Evolutionary conservation across 2,797 vertebrate species (phyloP), one percentile per base, ranked within the genome.

Genomic region (Gallinago nigripennis): DNA sequence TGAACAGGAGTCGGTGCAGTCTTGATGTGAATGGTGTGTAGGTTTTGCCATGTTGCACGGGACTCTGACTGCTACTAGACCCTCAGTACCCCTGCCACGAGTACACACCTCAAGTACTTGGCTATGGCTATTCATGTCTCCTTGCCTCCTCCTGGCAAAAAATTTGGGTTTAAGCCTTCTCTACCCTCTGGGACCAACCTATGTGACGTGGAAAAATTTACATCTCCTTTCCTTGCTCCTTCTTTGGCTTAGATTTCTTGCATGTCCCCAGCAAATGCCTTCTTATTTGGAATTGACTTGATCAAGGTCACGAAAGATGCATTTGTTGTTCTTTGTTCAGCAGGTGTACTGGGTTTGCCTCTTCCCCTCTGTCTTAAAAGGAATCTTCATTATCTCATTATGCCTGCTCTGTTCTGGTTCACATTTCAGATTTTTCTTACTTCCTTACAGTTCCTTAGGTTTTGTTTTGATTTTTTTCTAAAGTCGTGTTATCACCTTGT

Each of bases 401-500:
- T 65, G 37, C 11, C 18, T 50, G 24, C 41, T 81, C 33, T 86
- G 3, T 86, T 88, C 71, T 61, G 43, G 37, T 58, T 94, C 66
- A 12, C 72, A n/a, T 96, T 94, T 96, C 66, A 84, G 58, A 63
- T 88, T 85, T 71, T 90, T 69, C 81, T 85, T 94, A 61, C 92
- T 83, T 93, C 72, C 70, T 82, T 82, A 78, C 54, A 70, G 48
- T 91, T 88, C 35, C 71, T 80, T 57, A 48, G 61, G 58, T 78
- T 92, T 92, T 95, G 65, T 86, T 94, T 94, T 86, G 33, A 54
- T 79, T 88, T 93, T 93, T 93, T 84, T 90, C 58, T 90, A 18
- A 95, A 94, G 73, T 91, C 21, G 13, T 65, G 58, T 90, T 94
- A 88, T 78, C 90, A 96, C 88, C 92, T 96, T 94, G 75, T 78